A percentile compares a stretch with the other conserved stretches of the same genome.
phyloP scores from a whole-genome alignment of 2,888 invertebrate species.

The Strigamia maritima region DNA sequence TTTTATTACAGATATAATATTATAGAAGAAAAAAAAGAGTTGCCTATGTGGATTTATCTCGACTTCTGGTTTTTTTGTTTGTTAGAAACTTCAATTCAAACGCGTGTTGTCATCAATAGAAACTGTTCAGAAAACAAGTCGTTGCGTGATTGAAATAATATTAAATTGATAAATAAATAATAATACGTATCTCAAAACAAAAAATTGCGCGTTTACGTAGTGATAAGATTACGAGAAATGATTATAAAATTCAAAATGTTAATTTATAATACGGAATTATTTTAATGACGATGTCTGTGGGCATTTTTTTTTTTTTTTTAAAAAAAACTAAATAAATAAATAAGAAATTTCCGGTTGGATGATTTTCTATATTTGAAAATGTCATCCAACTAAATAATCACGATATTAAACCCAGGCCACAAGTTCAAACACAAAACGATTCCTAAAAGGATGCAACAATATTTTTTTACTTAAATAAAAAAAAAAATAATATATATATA shows the following conservation, averaged over 20 bases:
- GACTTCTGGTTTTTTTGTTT: background rate
- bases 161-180: conserved; percentile 7
- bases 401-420: conserved; percentile 31
- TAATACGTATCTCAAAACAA: background rate
- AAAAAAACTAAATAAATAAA: background rate
- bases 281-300: background rate
- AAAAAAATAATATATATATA: background rate
- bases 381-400: background rate
- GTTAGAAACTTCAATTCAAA: background rate
- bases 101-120: conserved; percentile 12
- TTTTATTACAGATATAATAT: background rate
- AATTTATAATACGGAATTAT: background rate
- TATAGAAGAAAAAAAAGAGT: background rate
- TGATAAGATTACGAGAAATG: background rate
- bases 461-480: background rate
- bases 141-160: conserved; percentile 16
- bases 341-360: background rate
- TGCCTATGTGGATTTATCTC: background rate
- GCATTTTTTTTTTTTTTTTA: background rate
- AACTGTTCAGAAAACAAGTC: background rate
- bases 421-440: conserved; percentile 16
- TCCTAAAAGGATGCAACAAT: background rate
- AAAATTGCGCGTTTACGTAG: background rate
- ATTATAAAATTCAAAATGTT: background rate
- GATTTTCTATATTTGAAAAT: background rate